phyloP scores from a whole-genome alignment of 1,140 invertebrate species.

The Hylaeus volcanicus region DNA sequence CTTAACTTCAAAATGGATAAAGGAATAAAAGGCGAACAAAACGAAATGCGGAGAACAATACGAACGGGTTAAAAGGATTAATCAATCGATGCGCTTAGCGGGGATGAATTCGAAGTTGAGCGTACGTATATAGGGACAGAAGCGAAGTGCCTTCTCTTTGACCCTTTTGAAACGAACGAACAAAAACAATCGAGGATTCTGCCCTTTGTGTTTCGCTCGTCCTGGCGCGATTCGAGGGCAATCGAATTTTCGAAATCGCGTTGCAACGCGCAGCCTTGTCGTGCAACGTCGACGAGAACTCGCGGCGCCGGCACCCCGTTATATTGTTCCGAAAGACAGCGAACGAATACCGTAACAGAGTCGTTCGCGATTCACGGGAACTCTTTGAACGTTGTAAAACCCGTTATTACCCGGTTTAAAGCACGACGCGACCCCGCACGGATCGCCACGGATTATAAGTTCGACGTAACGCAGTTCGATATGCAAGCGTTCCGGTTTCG shows the following conservation, averaged over 20 bases:
- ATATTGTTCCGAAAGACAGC: slow-evolving; percentile 30
- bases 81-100: slow-evolving; percentile 22
- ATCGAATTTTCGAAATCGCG: slow-evolving; percentile 47
- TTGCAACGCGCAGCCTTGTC: slow-evolving; percentile 18
- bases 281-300: slow-evolving; percentile 13
- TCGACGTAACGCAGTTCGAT: slow-evolving; percentile 30
- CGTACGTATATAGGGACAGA: not conserved
- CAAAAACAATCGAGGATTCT: slow-evolving; percentile 17
- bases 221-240: slow-evolving; percentile 23
- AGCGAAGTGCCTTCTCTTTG: not conserved
- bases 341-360: not conserved
- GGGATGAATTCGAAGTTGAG: slow-evolving; percentile 18
- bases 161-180: slow-evolving; percentile 1
- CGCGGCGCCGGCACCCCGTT: too few relatives aligned
- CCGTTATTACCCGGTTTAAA: slow-evolving; percentile 37
- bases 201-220: not conserved
- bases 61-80: slow-evolving; percentile 11
- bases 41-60: slow-evolving; percentile 1
- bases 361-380: not conserved
- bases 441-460: slow-evolving; percentile 51
- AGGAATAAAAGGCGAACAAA: too few relatives aligned
- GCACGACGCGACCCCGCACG: slow-evolving; percentile 1
- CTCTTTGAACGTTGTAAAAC: slow-evolving; percentile 33
- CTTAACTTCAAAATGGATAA: too few relatives aligned
- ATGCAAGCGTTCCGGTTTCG: slow-evolving; percentile 1